Percentiles rank a stretch among this genome's conserved stretches.
Evolutionary conservation across 2,888 invertebrate genomes (phyloP).

Genomic region (Gasteruption jaculator): DNA sequence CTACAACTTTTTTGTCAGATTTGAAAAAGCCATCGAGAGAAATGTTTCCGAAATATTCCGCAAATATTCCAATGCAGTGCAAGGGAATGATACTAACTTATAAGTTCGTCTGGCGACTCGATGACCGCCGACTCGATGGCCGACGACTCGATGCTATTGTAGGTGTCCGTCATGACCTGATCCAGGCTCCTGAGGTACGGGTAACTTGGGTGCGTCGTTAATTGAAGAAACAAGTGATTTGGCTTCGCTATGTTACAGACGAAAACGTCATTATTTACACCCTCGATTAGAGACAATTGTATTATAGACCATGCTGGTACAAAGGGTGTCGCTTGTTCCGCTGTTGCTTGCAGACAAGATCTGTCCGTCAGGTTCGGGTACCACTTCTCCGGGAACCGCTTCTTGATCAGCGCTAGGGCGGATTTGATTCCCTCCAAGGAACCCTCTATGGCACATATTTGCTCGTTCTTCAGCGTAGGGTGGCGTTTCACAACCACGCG

Average conservation of each 20-base stretch:
- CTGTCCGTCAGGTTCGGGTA: constrained; percentile 78
- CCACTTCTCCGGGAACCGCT: constrained; percentile 76
- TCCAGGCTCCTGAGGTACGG: constrained; percentile 77
- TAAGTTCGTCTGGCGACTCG: constrained; percentile 76
- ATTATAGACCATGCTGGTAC: constrained; percentile 34
- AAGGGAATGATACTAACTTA: constrained; percentile 64
- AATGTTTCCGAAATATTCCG: constrained; percentile 2
- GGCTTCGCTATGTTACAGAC: constrained; percentile 83
- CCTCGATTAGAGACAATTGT: constrained; percentile 82
- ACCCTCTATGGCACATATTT: constrained; percentile 84
- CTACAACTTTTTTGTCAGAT: no score
- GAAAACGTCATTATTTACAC: constrained; percentile 88
- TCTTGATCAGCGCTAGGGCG: constrained; percentile 79
- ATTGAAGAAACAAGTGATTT: constrained; percentile 90
- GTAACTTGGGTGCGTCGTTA: constrained; percentile 92
- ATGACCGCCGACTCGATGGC: no score
- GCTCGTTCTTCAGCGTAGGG: constrained; percentile 68
- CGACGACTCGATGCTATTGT: constrained; percentile 75
- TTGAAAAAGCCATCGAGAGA: background rate
- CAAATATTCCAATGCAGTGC: constrained; percentile 10
- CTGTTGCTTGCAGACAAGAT: no score
- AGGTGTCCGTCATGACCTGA: constrained; percentile 77
- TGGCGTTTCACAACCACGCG: constrained; percentile 75
- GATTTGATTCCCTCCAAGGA: constrained; percentile 72
- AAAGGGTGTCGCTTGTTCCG: constrained; percentile 23